phyloP scores from a whole-genome alignment of 2,888 invertebrate species.

The Tanytarsus gracilentus region DNA sequence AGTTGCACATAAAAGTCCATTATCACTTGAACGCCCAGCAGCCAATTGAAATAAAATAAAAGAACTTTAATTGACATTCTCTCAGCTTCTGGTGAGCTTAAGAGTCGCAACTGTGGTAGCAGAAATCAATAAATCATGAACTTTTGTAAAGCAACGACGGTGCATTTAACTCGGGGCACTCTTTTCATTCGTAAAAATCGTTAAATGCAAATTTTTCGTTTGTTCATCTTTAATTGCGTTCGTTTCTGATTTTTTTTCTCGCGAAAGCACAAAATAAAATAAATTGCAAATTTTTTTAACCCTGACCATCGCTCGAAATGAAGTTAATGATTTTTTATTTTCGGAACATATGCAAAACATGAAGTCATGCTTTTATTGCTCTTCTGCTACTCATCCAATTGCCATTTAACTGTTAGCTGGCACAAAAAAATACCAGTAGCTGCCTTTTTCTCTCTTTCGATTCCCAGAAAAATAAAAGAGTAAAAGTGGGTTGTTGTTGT shows the following conservation, averaged over 20 bases:
- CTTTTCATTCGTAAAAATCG: not conserved
- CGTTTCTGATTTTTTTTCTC: constrained; percentile 5
- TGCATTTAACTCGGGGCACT: not conserved
- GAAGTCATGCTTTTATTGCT: not conserved
- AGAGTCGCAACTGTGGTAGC: constrained; percentile 5
- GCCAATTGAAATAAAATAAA: constrained; percentile 15
- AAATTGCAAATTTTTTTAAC: not conserved
- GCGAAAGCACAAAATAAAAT: constrained; percentile 3
- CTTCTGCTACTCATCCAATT: constrained; percentile 2
- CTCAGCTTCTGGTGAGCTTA: constrained; percentile 5
- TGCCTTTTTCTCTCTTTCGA: no score
- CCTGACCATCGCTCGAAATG: not conserved
- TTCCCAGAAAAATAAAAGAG: no score
- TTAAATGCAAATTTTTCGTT: constrained; percentile 21
- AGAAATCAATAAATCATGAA: constrained; percentile 26
- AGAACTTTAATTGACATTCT: constrained; percentile 24
- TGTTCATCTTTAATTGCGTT: constrained; percentile 17
- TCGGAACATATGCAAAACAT: constrained; percentile 21
- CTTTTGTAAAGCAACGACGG: not conserved
- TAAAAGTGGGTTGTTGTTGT: not conserved
- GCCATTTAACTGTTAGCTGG: not conserved
- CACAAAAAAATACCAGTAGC: constrained; percentile 3
- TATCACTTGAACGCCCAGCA: constrained; percentile 18
- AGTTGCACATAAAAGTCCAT: not conserved
- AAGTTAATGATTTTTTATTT: constrained; percentile 7